Evolutionary conservation across 2,888 invertebrate species (phyloP).

Genomic region (Dicycla oo): DNA sequence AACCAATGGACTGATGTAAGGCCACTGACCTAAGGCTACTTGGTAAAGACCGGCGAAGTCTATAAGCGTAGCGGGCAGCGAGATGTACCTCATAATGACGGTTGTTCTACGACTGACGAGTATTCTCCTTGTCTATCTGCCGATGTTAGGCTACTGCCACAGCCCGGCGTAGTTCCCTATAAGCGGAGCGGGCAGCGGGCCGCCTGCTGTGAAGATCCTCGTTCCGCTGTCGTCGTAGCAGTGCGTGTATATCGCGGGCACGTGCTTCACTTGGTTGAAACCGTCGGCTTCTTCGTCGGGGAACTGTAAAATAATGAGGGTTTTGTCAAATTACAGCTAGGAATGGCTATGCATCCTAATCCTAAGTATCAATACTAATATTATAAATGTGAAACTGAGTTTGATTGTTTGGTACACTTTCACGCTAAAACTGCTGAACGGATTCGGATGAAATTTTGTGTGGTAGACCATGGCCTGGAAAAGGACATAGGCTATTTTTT

Average conservation of each 20-base stretch:
- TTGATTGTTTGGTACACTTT: too few relatives aligned
- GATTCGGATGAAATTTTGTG: too few relatives aligned
- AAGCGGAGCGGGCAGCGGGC: conserved; percentile 97
- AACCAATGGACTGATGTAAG: neutral
- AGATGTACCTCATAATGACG: too few relatives aligned
- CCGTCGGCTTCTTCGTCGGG: conserved; percentile 96
- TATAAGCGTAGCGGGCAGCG: neutral
- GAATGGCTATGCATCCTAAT: too few relatives aligned
- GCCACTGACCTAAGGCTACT: neutral
- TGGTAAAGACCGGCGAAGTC: neutral
- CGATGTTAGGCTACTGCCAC: conserved; percentile 93
- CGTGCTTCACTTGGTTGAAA: conserved; percentile 96
- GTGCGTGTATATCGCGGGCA: conserved; percentile 98
- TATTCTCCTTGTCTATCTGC: neutral
- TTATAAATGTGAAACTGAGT: too few relatives aligned
- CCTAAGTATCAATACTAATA: too few relatives aligned
- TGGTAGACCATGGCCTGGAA: too few relatives aligned
- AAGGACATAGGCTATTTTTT: too few relatives aligned
- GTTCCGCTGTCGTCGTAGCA: conserved; percentile 98
- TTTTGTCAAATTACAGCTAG: too few relatives aligned
- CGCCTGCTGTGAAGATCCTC: conserved; percentile 98
- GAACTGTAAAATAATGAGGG: conserved; percentile 90
- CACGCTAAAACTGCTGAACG: too few relatives aligned
- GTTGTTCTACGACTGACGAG: neutral
- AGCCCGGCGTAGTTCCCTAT: conserved; percentile 98